Conservation (phyloP, 2,113 vertebrate species). For the Leptosomus discolor region DNA sequence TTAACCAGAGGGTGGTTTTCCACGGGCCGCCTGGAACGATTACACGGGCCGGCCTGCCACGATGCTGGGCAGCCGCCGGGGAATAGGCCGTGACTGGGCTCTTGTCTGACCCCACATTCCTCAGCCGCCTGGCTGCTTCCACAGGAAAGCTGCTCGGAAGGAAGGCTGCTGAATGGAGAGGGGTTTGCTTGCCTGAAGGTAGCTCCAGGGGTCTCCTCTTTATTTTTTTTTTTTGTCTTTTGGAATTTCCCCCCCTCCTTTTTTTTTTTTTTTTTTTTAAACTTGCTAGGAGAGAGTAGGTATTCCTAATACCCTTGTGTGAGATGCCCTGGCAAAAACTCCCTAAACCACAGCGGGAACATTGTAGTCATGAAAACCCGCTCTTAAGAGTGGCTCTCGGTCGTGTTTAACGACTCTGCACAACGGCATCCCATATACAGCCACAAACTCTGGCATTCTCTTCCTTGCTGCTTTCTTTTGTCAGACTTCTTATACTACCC, state of each 20-base stretch:
- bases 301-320: slow-evolving; percentile 5
- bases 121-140: slow-evolving; percentile 74
- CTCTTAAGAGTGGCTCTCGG: background rate
- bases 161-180: slow-evolving; percentile 11
- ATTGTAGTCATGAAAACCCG: slow-evolving; percentile 5
- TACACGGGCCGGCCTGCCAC: slow-evolving; percentile 72
- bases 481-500: background rate
- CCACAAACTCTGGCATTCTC: background rate
- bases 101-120: slow-evolving; percentile 86
- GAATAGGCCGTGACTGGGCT: slow-evolving; percentile 81
- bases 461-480: background rate
- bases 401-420: background rate
- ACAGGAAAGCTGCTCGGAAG: slow-evolving; percentile 54
- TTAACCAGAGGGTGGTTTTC: slow-evolving; percentile 83
- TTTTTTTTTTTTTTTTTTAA: background rate
- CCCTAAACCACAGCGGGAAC: slow-evolving; percentile 56
- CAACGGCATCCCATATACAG: background rate
- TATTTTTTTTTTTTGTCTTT: background rate
- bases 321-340: background rate
- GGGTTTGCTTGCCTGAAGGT: slow-evolving; percentile 30
- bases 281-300: background rate
- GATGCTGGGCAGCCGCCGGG: slow-evolving; percentile 69
- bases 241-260: fast-evolving
- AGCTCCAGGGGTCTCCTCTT: background rate
- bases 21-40: slow-evolving; percentile 75